Evolutionary conservation across 2,888 invertebrate genomes (phyloP).

Genomic region (Mesopsocus fuscifrons): DNA sequence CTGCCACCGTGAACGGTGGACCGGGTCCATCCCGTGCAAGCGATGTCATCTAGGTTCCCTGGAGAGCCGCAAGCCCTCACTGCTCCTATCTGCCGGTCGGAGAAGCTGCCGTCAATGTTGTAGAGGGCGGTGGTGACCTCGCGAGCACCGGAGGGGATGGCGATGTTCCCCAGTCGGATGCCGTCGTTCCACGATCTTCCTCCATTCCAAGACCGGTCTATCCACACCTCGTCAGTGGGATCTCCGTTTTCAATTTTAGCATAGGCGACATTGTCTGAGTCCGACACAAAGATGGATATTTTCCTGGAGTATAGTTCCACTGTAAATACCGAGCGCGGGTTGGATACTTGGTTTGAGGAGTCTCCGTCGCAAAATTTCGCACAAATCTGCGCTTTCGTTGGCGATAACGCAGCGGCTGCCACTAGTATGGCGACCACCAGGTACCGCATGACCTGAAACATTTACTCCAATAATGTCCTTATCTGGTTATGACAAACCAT

Average conservation of each 20-base stretch:
- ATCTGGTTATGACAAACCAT: no score
- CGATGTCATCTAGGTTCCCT: neutral
- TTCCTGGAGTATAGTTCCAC: neutral
- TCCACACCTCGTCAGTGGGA: neutral
- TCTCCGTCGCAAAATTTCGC: neutral
- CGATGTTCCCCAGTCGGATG: neutral
- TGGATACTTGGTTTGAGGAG: neutral
- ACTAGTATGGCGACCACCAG: neutral
- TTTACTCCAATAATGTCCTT: no score
- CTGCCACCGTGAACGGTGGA: neutral
- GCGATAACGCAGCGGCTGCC: neutral
- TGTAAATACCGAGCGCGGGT: neutral
- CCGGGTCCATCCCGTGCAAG: neutral
- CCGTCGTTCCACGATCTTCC: neutral
- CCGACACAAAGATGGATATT: neutral
- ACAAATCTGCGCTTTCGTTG: neutral
- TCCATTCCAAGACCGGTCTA: neutral
- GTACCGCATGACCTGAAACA: neutral
- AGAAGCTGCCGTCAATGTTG: neutral
- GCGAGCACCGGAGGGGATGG: neutral
- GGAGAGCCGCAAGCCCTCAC: neutral
- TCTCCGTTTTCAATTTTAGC: neutral
- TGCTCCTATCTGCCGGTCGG: neutral
- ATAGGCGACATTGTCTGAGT: neutral
- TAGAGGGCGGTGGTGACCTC: neutral